Percentiles rank a stretch among this genome's conserved stretches.
These are phyloP conservation scores for Erythrocebus patas DNA, from an alignment of 2,113 vertebrate genomes.

Conservation along the genomic window DNA sequence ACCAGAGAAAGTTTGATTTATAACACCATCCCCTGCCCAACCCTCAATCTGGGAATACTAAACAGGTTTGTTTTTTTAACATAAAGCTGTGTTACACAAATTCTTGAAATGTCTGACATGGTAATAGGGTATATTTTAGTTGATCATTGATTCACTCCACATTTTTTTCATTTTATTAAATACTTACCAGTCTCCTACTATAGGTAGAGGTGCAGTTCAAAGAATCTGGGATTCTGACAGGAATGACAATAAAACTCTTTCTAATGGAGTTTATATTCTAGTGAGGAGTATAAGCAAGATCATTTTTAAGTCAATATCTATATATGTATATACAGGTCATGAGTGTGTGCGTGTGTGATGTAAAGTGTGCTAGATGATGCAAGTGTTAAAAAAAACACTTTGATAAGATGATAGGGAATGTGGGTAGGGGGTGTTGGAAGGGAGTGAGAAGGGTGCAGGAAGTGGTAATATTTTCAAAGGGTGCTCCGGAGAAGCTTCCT, in stretches of 20 bases:
- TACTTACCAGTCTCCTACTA: neutral
- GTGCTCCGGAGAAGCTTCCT: neutral
- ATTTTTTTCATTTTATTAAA: neutral
- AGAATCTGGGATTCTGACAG: neutral
- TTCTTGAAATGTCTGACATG: neutral
- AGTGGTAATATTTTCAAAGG: neutral
- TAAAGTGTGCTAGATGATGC: neutral
- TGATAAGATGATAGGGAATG: neutral
- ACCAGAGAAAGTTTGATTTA: neutral
- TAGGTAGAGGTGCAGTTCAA: neutral
- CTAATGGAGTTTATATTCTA: neutral
- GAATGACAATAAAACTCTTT: neutral
- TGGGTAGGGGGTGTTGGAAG: no score
- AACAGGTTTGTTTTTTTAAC: neutral
- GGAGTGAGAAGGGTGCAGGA: neutral
- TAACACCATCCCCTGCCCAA: neutral
- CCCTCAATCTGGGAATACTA: neutral
- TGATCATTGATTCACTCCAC: neutral
- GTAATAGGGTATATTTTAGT: neutral
- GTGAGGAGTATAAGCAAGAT: neutral
- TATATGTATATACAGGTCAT: neutral
- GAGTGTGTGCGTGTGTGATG: neutral
- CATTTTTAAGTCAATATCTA: neutral
- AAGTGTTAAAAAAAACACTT: neutral
- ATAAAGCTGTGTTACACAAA: neutral